Conservation (phyloP, 2,797 vertebrate species). For the Apodemus agrarius region DNA sequence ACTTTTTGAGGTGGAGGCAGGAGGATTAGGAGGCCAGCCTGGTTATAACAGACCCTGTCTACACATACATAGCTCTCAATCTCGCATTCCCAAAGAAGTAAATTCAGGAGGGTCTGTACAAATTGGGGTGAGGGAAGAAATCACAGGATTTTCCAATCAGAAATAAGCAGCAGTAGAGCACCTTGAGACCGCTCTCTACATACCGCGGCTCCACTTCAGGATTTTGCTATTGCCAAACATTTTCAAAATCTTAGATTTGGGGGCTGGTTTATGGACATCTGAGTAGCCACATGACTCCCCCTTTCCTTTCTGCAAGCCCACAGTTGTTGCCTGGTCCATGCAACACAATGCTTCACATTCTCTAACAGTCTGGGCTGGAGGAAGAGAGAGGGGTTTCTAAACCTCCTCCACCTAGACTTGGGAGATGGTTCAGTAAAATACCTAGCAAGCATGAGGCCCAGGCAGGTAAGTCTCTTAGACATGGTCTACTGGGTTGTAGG, state of each 20-base stretch:
- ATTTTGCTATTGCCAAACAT: background rate
- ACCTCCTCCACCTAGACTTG: background rate
- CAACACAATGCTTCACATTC: background rate
- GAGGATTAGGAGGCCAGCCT: background rate
- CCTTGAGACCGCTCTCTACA: background rate
- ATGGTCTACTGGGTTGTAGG: background rate
- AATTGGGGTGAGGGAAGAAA: background rate
- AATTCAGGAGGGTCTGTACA: background rate
- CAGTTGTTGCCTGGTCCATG: background rate
- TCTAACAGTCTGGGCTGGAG: background rate
- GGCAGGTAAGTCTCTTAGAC: background rate
- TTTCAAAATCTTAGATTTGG: background rate
- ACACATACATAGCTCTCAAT: background rate
- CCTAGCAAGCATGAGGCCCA: background rate
- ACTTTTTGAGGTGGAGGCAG: background rate
- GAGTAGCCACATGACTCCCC: background rate
- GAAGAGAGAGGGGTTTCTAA: background rate
- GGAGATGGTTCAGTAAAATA: background rate
- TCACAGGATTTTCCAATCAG: background rate
- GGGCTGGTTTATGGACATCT: background rate
- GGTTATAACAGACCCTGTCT: background rate
- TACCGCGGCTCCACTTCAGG: background rate
- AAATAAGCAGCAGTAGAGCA: background rate
- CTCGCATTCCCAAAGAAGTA: background rate
- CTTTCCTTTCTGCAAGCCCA: background rate